Evolutionary conservation across 2,888 invertebrate species (phyloP), one percentile per base, ranked within the genome.

Genomic region (Elmis aenea): DNA sequence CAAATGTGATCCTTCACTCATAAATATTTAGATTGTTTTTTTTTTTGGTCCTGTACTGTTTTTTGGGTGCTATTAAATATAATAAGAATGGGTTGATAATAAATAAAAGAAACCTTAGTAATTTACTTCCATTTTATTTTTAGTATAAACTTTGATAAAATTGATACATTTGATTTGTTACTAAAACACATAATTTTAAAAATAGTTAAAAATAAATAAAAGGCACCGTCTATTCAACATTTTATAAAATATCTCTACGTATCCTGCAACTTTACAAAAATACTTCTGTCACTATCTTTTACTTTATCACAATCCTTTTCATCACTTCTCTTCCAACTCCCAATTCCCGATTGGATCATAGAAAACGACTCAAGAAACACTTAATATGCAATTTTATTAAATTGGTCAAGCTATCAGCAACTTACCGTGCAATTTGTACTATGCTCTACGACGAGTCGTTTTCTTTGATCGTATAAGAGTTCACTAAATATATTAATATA

Each of bases 261-360:
- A 35, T 40, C 46, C 45, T 43, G 35, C 46, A 49, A 40, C 56
- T 54, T 57, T 66, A 65, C 58, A 66, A 66, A 67, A 67, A 67
- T 64, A 66, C 37, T 39, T 33, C 36, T 13, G 36, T 20, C 38
- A 38, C 30, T 29, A 28, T 33, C 33, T 34, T 16, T 39, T 38
- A 39, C 64, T 62, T 55, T 66, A 67, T 67, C 66, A 67, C 66
- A 67, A 57, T 65, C 66, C 62, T 46, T 52, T 48, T 48, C 51
- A 51, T 52, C 50, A 49, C 48, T 44, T 49, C 40, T 45, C 33
- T 42, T n/a, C n/a, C n/a, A 38, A 39, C 42, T 36, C 34, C 38
- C 44, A 36, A 37, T 48, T 38, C 37, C 42, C 33, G 39, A 6
- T 13, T 33, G 42, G 34, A 46, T 34, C 46, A 42, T 29, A 40